Evolutionary conservation across 2,797 vertebrate genomes (phyloP).

Genomic region (Rhynchotus rufescens): DNA sequence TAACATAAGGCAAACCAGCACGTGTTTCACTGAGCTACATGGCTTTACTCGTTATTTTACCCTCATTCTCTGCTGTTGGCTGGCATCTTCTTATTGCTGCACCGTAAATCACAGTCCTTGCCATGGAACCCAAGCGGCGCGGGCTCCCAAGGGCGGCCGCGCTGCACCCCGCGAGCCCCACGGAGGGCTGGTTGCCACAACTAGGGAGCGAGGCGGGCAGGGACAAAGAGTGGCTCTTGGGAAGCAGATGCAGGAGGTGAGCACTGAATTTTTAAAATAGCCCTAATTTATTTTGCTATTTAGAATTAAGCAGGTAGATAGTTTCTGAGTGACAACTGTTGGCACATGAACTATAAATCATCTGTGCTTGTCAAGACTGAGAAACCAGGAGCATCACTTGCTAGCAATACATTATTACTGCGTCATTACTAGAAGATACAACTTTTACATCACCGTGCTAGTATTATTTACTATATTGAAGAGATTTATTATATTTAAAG

Average conservation of each 20-base stretch:
- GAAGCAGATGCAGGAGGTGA: not conserved
- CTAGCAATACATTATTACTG: not conserved
- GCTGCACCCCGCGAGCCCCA: not conserved
- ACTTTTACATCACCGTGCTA: not conserved
- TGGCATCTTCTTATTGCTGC: accelerated
- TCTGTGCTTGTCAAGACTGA: not conserved
- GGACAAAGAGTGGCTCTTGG: not conserved
- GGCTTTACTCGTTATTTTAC: accelerated
- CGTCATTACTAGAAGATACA: not conserved
- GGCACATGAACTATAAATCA: not conserved
- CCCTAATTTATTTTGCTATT: not conserved
- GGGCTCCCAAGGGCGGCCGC: not conserved
- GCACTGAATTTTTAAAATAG: too few species aligned
- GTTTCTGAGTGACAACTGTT: not conserved
- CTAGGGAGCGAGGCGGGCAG: not conserved
- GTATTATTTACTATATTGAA: conserved; percentile 10
- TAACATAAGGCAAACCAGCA: accelerated
- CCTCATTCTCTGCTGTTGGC: accelerated
- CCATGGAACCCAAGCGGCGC: not conserved
- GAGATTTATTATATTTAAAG: conserved; percentile 28
- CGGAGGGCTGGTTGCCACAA: too few species aligned
- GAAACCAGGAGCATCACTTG: not conserved
- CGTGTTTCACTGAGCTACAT: accelerated
- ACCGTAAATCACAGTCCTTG: not conserved
- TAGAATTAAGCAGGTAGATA: not conserved